Conservation (phyloP, 2,113 vertebrate genomes). For the Microcebus murinus region DNA sequence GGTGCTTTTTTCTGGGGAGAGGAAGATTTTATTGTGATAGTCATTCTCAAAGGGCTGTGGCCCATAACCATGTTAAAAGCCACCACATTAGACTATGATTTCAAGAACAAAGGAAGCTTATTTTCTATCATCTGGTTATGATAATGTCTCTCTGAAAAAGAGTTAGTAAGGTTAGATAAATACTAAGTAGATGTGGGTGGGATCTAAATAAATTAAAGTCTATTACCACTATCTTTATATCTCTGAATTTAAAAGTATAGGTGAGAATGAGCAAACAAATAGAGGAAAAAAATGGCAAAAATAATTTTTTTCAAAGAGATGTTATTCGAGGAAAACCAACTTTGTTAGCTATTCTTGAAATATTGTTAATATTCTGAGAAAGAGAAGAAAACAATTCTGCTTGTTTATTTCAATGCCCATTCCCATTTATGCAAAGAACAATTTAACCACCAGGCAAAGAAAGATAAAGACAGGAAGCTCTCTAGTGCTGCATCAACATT, state of each 20-base stretch:
- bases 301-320: background rate
- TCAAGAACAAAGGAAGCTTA: background rate
- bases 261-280: background rate
- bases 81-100: background rate
- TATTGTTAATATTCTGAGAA: background rate
- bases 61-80: background rate
- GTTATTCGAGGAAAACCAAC: background rate
- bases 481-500: background rate
- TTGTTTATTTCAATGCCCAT: background rate
- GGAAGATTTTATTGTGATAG: background rate
- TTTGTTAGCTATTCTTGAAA: constrained; percentile 36
- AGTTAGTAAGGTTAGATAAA: background rate
- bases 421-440: background rate
- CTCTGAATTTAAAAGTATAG: constrained; percentile 4
- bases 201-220: constrained; percentile 7
- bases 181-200: background rate
- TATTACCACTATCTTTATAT: background rate
- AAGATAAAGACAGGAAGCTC: background rate
- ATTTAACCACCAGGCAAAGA: background rate
- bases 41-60: background rate
- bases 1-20: background rate
- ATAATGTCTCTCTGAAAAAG: constrained; percentile 12
- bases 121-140: background rate
- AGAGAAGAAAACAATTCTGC: background rate
- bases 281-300: background rate